These are phyloP conservation scores for Xenopus borealis DNA, from an alignment of 2,113 vertebrate genomes.

Conservation along the genomic window DNA sequence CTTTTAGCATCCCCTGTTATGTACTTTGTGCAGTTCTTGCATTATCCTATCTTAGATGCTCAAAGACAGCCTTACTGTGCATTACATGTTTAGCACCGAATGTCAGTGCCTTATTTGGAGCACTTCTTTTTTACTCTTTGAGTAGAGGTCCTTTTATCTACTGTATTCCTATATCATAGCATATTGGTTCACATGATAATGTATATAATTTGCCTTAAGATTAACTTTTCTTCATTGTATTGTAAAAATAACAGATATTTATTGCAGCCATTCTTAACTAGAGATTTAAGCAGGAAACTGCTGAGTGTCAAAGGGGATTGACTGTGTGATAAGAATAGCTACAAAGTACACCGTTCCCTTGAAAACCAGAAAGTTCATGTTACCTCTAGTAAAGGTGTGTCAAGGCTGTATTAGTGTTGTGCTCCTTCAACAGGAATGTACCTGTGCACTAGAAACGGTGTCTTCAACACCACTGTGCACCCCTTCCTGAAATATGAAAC, in stretches of 20 bases:
- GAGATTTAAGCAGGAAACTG: conserved; percentile 54
- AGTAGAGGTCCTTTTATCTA: too few relatives aligned
- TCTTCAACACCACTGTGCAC: neutral
- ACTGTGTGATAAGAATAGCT: conserved; percentile 51
- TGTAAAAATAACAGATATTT: conserved; percentile 10
- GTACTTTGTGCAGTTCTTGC: too few relatives aligned
- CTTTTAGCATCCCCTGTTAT: too few relatives aligned
- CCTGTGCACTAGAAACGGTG: neutral
- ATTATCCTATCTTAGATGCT: too few relatives aligned
- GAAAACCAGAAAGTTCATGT: neutral
- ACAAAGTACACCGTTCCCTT: conserved; percentile 32
- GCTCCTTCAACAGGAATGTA: neutral
- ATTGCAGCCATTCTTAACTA: conserved; percentile 33
- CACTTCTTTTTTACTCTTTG: too few relatives aligned
- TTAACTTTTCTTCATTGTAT: neutral
- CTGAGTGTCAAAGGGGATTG: conserved; percentile 55
- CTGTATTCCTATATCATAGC: neutral
- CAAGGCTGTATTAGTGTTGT: conserved; percentile 20
- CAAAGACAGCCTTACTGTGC: too few relatives aligned
- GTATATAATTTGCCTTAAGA: neutral
- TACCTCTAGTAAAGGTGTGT: conserved; percentile 52
- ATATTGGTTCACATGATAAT: neutral
- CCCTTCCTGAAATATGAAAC: neutral
- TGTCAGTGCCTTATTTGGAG: too few relatives aligned
- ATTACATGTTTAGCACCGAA: too few relatives aligned